These are phyloP conservation scores for Chaetophractus vellerosus DNA, from an alignment of 2,797 vertebrate species.

Conservation along the genomic window DNA sequence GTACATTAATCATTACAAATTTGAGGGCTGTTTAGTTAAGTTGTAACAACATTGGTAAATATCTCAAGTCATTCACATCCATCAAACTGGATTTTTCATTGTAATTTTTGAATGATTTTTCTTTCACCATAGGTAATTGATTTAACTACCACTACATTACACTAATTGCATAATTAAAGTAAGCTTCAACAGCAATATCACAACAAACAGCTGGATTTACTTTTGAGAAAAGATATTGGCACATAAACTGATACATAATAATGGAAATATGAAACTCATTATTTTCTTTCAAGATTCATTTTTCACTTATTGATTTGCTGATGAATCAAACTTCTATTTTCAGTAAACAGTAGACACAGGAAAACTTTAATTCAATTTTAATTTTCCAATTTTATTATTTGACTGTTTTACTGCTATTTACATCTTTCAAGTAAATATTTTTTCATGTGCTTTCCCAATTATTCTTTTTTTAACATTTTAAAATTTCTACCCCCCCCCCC, in stretches of 20 bases:
- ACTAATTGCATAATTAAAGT: neutral
- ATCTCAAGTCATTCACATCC: neutral
- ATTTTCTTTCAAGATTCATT: neutral
- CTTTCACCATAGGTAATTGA: neutral
- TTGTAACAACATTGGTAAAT: slow-evolving; percentile 8
- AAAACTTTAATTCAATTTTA: neutral
- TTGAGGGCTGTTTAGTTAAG: neutral
- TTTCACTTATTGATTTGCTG: slow-evolving; percentile 8
- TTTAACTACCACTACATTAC: neutral
- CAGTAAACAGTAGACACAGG: neutral
- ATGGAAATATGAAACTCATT: neutral
- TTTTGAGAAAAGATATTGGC: neutral
- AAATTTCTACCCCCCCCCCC: no score
- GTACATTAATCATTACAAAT: slow-evolving; percentile 2
- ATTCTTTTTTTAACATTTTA: no score
- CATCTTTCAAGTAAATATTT: neutral
- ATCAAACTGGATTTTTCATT: slow-evolving; percentile 8
- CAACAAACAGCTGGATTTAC: slow-evolving; percentile 1
- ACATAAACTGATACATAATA: neutral
- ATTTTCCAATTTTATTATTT: neutral
- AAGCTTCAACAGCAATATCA: neutral
- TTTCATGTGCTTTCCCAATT: neutral
- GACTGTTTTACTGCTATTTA: slow-evolving; percentile 13
- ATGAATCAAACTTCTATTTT: slow-evolving; percentile 11
- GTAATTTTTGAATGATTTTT: slow-evolving; percentile 9